These are phyloP conservation scores for Myotis vivesi DNA, from an alignment of 2,797 vertebrate genomes.

Conservation along the genomic window DNA sequence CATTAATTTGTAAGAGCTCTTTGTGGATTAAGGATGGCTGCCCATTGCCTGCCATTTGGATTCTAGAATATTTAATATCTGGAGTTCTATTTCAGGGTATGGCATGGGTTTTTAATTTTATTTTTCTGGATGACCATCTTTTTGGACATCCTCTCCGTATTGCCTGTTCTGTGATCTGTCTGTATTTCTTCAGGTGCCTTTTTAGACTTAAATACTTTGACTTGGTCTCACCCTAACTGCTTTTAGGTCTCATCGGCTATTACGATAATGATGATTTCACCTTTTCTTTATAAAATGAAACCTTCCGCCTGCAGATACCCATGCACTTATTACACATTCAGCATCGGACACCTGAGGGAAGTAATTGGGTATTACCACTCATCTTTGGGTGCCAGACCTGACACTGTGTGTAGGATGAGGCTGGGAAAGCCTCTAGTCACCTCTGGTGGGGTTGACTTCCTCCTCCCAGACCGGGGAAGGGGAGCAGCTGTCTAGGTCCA, in stretches of 20 bases:
- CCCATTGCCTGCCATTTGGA: neutral
- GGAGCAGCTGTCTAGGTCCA: neutral
- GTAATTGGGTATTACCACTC: constrained; percentile 2
- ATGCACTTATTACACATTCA: neutral
- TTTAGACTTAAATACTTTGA: constrained; percentile 61
- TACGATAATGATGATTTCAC: constrained; percentile 29
- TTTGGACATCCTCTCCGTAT: neutral
- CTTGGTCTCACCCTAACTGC: neutral
- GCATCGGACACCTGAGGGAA: neutral
- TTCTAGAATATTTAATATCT: neutral
- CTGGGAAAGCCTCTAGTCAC: neutral
- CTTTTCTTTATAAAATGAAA: constrained; percentile 64
- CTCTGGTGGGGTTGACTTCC: neutral
- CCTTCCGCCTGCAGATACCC: constrained; percentile 6
- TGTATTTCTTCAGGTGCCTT: constrained; percentile 42
- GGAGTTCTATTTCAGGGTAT: neutral
- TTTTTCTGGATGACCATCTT: constrained; percentile 3
- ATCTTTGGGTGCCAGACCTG: constrained; percentile 1
- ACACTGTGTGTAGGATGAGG: neutral
- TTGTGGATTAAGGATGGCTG: neutral
- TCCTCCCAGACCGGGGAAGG: neutral
- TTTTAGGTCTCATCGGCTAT: constrained; percentile 36
- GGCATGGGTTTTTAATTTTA: neutral
- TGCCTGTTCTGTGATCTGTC: constrained; percentile 2
- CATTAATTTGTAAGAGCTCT: neutral